A percentile compares a stretch with the other conserved stretches of the same genome.
phyloP scores from a whole-genome alignment of 2,113 vertebrate species.

The Collichthys lucidus region DNA sequence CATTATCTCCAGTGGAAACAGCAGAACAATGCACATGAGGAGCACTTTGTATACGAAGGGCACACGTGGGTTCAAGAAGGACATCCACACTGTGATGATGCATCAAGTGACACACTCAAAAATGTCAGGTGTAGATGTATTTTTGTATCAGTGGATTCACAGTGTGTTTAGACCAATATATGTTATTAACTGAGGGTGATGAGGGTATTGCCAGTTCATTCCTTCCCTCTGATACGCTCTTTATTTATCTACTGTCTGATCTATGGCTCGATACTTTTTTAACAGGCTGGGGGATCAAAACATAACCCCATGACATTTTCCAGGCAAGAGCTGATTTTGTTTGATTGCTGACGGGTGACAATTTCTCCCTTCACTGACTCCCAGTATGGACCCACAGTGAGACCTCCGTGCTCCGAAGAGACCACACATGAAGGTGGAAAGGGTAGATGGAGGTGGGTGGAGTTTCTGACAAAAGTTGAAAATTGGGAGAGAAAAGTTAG shows the following conservation, averaged over 20 bases:
- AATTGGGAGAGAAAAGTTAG: background rate
- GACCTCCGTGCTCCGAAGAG: slow-evolving; percentile 48
- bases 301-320: slow-evolving; percentile 24
- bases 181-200: slow-evolving; percentile 12
- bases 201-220: background rate
- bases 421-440: slow-evolving; percentile 66
- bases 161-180: background rate
- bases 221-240: background rate
- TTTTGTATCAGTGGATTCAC: background rate
- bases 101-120: slow-evolving; percentile 6
- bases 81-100: background rate
- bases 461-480: background rate
- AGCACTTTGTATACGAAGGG: slow-evolving; percentile 20
- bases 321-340: slow-evolving; percentile 52
- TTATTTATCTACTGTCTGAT: background rate
- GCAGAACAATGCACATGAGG: slow-evolving; percentile 28
- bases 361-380: slow-evolving; percentile 72
- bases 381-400: slow-evolving; percentile 45
- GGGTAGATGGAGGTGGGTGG: slow-evolving; percentile 5
- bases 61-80: slow-evolving; percentile 9
- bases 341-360: slow-evolving; percentile 61
- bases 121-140: slow-evolving; percentile 13
- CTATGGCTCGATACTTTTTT: background rate
- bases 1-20: slow-evolving; percentile 18
- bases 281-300: slow-evolving; percentile 37